Evolutionary conservation across 2,797 vertebrate species (phyloP).

Genomic region (Helostoma temminkii): DNA sequence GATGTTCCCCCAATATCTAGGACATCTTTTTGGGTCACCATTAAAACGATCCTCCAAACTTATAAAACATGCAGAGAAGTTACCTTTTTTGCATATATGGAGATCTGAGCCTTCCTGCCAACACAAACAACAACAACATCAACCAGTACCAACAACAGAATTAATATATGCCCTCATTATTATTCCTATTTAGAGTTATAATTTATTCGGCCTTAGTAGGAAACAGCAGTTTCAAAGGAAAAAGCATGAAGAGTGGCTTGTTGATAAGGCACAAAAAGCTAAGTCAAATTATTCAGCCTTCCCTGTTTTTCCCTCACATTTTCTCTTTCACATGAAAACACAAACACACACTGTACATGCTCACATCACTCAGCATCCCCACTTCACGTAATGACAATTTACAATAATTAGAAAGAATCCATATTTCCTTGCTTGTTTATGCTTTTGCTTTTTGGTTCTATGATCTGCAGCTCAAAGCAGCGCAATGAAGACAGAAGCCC

Average conservation of each 20-base stretch:
- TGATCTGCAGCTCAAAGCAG: slow-evolving; percentile 72
- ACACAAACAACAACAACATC: slow-evolving; percentile 85
- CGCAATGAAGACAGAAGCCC: slow-evolving; percentile 50
- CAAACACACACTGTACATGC: slow-evolving; percentile 50
- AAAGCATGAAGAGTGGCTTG: slow-evolving; percentile 74
- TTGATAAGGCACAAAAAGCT: slow-evolving; percentile 80
- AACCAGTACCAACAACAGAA: slow-evolving; percentile 81
- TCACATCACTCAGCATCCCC: slow-evolving; percentile 62
- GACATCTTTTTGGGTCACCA: slow-evolving; percentile 87
- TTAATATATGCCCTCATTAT: slow-evolving; percentile 84
- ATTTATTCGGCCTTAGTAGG: slow-evolving; percentile 84
- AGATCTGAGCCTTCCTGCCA: slow-evolving; percentile 79
- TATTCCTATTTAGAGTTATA: slow-evolving; percentile 83
- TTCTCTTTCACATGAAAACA: slow-evolving; percentile 56
- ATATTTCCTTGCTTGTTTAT: slow-evolving; percentile 67
- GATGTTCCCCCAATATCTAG: slow-evolving; percentile 84
- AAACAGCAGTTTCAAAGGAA: slow-evolving; percentile 83
- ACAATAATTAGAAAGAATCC: slow-evolving; percentile 76
- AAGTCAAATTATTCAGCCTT: slow-evolving; percentile 78
- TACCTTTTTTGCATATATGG: slow-evolving; percentile 78
- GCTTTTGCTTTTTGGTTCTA: slow-evolving; percentile 55
- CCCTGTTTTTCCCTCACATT: slow-evolving; percentile 46
- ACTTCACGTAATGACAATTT: slow-evolving; percentile 69
- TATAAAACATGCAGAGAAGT: slow-evolving; percentile 81
- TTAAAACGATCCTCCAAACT: slow-evolving; percentile 80